Evolutionary conservation across 2,113 vertebrate species (phyloP).

Genomic region (Pedionomus torquatus): DNA sequence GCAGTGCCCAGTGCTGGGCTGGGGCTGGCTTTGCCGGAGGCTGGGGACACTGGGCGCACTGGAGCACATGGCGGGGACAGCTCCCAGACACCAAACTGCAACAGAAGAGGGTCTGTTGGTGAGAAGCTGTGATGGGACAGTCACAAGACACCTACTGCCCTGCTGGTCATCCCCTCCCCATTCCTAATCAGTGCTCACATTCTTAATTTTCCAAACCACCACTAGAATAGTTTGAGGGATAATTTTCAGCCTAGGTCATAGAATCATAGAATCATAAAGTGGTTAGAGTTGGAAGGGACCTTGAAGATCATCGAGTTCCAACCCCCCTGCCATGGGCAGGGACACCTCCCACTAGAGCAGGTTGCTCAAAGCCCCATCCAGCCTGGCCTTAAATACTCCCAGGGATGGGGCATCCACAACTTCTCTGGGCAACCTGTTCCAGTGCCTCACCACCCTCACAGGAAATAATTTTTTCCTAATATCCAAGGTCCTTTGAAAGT

Average conservation of each 20-base stretch:
- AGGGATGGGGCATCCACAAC: no score
- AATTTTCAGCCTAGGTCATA: not conserved
- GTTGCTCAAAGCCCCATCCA: no score
- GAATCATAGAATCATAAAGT: no score
- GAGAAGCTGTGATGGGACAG: not conserved
- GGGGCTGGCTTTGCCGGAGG: not conserved
- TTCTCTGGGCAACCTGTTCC: no score
- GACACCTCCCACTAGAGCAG: no score
- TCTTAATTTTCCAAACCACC: not conserved
- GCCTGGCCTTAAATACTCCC: no score
- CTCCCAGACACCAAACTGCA: not conserved
- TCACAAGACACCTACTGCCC: not conserved
- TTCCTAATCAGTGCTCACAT: not conserved
- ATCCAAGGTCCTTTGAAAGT: not conserved
- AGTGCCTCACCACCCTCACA: no score
- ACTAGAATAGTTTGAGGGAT: not conserved
- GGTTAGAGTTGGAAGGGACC: no score
- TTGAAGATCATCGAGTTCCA: no score
- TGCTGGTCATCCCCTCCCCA: not conserved
- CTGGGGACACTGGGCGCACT: accelerated
- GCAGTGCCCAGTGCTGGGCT: not conserved
- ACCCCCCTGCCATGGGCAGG: no score
- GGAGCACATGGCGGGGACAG: not conserved
- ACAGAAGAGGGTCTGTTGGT: not conserved
- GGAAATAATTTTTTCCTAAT: no score